Base-by-base conservation (phyloP, 1,140 invertebrate genomes). In the Plectrocnemia conspersa region DNA sequence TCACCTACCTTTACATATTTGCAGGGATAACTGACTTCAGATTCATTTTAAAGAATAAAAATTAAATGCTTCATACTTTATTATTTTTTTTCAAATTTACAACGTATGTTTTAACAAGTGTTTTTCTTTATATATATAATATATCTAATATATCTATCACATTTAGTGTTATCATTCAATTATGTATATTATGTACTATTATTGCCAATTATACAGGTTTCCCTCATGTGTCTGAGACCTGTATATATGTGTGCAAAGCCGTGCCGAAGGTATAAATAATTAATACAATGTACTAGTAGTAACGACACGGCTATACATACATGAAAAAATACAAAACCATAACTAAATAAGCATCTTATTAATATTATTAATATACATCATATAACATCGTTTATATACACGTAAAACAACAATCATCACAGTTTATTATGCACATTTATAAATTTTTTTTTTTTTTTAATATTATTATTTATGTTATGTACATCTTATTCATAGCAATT, bases 361-460 rank as follows among this genome's bases (percentile, higher is more conserved):
- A 45, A 38, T 38, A 49, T 49, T 47, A 27, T 15, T 27, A 23
- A 13, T 27, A 50, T 49, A 49, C 38, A 10, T 33, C 32, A n/a
- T 38, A 50, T 11, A 50, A n/a, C n/a, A n/a, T n/a, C n/a, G n/a
- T n/a, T n/a, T 15, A 22, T 32, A 33, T 36, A 50, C 47, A 50
- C 22, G 23, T 38, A 50, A 13, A 38, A 15, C 15, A 50, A 50
- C 47, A 50, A 38, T 50, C 47, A 50, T 50, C 47, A 50, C 47
- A 50, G 47, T 50, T 50, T n/a, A n/a, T 33, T 29, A 50, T 50
- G 47, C 47, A 50, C 42, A 45, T 45, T 45, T 16, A 45, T 4
- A n/a, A n/a, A n/a, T n/a, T n/a, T n/a, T n/a, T n/a, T n/a, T n/a
- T n/a, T n/a, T 45, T 40, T 40, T 18, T 15, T 15, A 18, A 7